Base-by-base conservation (phyloP, 1,140 invertebrate genomes). In the Sinonovacula constricta region DNA sequence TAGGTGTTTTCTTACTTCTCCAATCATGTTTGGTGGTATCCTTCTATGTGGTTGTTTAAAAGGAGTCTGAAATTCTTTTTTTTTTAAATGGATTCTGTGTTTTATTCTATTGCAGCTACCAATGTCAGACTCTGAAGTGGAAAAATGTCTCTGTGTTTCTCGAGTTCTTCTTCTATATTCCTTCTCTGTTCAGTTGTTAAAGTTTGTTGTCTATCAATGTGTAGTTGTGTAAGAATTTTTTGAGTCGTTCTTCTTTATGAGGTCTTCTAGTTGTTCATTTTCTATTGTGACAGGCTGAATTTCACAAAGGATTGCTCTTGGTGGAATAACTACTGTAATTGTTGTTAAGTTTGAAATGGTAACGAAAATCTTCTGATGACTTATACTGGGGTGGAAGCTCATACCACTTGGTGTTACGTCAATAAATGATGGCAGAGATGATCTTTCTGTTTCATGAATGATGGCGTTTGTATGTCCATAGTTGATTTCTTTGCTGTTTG, bases 271-370 rank as follows among this genome's bases (percentile, higher is more conserved):
- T 22, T 33, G 45, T 31, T 53, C 66, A 24, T 68, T 15, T 10
- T 66, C 63, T 22, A 66, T 34, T 7, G 63, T 49, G 1, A 54
- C 66, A 4, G 49, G 7, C 31, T 68, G 66, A n/a, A 68, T 15
- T 68, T 68, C 66, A 30, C 45, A 53, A 33, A 68, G 14, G n/a
- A 54, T 54, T 7, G 66, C 26, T 54, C n/a, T 68, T 28, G 66
- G 66, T 31, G 45, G 4, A 12, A 68, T 31, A 2, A 33, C 15
- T 18, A 68, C 66, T 30, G 66, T 68, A 14, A 54, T 68, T 53
- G 66, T 68, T 1, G 66, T 53, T 31, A 68, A 22, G 28, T 68
- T 74, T 49, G n/a, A n/a, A n/a, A n/a, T n/a, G n/a, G n/a, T n/a
- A n/a, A n/a, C n/a, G n/a, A n/a, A n/a, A n/a, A n/a, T n/a, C n/a